phyloP scores from a whole-genome alignment of 2,113 vertebrate genomes.

The Sylvia atricapilla region DNA sequence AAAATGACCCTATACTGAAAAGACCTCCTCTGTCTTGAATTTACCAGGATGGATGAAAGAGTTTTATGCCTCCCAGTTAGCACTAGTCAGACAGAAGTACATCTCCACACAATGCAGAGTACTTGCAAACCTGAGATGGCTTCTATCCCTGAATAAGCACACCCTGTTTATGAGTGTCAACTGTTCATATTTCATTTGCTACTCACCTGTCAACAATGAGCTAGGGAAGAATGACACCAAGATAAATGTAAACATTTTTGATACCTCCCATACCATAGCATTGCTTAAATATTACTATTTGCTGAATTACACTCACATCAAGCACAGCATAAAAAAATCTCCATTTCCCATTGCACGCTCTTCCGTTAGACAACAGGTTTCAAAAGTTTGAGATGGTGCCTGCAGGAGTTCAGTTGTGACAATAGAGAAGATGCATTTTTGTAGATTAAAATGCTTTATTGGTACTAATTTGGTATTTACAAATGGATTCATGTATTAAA shows the following conservation, averaged over 20 bases:
- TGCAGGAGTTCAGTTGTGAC: conserved; percentile 3
- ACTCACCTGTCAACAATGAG: background rate
- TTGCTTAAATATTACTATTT: background rate
- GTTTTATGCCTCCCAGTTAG: background rate
- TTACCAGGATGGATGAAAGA: background rate
- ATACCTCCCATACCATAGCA: background rate
- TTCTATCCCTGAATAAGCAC: background rate
- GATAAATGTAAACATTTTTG: background rate
- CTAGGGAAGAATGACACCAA: background rate
- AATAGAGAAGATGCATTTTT: conserved; percentile 18
- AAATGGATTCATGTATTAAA: conserved; percentile 41
- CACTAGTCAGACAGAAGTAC: background rate
- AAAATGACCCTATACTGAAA: background rate
- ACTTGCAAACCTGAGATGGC: background rate
- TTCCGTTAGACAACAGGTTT: conserved; percentile 16
- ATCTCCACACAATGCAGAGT: background rate
- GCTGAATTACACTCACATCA: background rate
- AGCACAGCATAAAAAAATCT: background rate
- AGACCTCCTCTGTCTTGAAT: background rate
- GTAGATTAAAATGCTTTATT: conserved; percentile 63
- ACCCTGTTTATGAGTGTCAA: background rate
- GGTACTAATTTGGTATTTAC: conserved; percentile 47
- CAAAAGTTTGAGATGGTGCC: background rate
- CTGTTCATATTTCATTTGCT: background rate
- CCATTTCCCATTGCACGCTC: background rate